Conservation (phyloP, 1,140 invertebrate genomes). For the Lepidurus packardi region DNA sequence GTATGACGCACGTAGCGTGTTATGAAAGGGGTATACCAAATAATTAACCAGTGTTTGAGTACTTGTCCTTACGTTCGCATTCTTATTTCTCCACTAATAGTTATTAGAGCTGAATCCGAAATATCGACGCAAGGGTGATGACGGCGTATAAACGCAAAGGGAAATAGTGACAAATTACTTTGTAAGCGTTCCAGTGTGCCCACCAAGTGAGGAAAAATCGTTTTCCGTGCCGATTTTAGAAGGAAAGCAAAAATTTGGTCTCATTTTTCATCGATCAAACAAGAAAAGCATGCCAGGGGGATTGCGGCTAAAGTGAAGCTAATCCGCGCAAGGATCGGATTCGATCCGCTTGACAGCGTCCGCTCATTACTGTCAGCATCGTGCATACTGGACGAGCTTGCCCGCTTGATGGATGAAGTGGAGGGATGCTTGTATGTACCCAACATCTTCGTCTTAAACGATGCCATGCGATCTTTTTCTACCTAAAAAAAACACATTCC, state of each 20-base stretch:
- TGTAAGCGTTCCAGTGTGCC: not conserved
- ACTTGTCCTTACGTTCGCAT: not conserved
- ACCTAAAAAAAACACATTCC: not conserved
- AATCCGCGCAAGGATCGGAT: slow-evolving; percentile 13
- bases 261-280: slow-evolving; percentile 22
- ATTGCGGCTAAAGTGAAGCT: slow-evolving; percentile 18
- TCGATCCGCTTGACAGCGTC: slow-evolving; percentile 20
- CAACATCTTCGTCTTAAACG: not conserved
- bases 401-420: not conserved
- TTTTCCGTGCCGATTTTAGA: not conserved
- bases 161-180: slow-evolving; percentile 11
- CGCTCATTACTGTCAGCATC: slow-evolving; percentile 17
- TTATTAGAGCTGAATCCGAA: not conserved
- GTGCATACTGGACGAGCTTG: slow-evolving; percentile 17
- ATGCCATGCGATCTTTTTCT: not conserved
- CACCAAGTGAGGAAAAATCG: not conserved
- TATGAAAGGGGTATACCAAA: not conserved
- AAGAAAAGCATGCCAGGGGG: slow-evolving; percentile 9
- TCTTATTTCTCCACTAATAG: not conserved
- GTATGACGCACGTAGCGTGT: not conserved
- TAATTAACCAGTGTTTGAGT: not conserved
- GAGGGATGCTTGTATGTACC: not conserved
- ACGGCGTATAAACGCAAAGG: not conserved
- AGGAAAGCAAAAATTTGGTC: not conserved
- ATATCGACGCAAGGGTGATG: not conserved